These are phyloP conservation scores for Climacteris rufus DNA, from an alignment of 2,113 vertebrate species.

Conservation along the genomic window DNA sequence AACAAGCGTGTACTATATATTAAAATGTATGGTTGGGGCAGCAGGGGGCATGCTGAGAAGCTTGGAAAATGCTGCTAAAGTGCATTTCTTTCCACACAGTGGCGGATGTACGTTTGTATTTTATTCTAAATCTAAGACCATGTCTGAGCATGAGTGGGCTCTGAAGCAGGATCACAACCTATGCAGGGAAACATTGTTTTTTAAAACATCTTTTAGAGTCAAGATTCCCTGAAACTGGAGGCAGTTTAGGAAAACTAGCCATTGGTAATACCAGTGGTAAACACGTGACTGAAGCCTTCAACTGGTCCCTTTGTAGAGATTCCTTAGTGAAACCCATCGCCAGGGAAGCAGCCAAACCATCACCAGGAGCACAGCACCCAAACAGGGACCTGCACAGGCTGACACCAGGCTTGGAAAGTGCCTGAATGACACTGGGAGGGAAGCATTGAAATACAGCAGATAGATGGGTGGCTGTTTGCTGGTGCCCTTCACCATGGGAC, in stretches of 20 bases:
- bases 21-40: neutral
- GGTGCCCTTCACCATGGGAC: rapidly evolving
- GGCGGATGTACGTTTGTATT: neutral
- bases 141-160: neutral
- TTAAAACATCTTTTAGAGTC: neutral
- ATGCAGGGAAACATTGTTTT: rapidly evolving
- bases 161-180: neutral
- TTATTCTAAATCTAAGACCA: neutral
- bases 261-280: neutral
- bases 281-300: neutral
- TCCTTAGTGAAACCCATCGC: neutral
- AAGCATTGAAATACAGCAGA: neutral
- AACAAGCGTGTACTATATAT: conserved; percentile 40
- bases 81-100: neutral
- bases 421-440: rapidly evolving
- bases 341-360: neutral
- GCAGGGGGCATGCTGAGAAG: neutral
- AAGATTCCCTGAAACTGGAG: neutral
- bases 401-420: neutral
- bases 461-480: neutral
- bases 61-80: conserved; percentile 8
- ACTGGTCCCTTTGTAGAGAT: neutral
- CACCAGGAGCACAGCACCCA: rapidly evolving
- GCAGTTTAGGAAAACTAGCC: neutral
- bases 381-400: neutral